Conservation (phyloP, 2,888 invertebrate species). For the Cataglyphis rosenhaueri region DNA sequence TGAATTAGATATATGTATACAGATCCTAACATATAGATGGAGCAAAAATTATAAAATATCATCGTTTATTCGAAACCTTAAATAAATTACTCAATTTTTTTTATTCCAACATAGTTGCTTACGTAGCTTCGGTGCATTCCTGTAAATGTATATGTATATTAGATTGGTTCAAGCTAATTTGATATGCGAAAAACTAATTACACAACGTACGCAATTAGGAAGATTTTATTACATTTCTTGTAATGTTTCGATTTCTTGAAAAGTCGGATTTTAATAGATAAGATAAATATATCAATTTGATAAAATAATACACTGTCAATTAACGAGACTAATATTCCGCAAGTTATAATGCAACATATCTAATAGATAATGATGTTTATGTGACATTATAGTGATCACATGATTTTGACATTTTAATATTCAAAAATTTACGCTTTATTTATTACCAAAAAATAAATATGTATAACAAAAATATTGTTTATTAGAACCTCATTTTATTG, state of each 20-base stretch:
- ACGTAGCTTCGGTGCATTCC: not conserved
- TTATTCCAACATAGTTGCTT: constrained; percentile 35
- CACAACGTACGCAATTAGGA: constrained; percentile 40
- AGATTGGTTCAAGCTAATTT: constrained; percentile 48
- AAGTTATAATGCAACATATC: not conserved
- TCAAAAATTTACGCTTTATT: not conserved
- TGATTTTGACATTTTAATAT: not conserved
- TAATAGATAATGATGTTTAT: not conserved
- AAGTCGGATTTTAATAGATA: constrained; percentile 8
- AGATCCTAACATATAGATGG: not conserved
- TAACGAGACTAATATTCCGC: constrained; percentile 1
- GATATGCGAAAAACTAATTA: constrained; percentile 44
- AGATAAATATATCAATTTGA: not conserved
- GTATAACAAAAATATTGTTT: not conserved
- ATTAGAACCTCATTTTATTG: not conserved
- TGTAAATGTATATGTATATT: constrained; percentile 20
- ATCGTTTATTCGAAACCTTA: constrained; percentile 49
- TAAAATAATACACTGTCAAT: not conserved
- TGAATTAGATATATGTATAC: constrained; percentile 30
- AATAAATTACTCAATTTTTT: constrained; percentile 34
- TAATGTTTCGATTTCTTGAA: constrained; percentile 10
- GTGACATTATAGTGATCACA: not conserved
- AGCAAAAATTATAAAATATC: constrained; percentile 47
- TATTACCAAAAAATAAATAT: not conserved
- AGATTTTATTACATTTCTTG: constrained; percentile 9